Percentiles rank a stretch among this genome's conserved stretches.
phyloP scores from a whole-genome alignment of 1,140 invertebrate species.

The Hermetia illucens region DNA sequence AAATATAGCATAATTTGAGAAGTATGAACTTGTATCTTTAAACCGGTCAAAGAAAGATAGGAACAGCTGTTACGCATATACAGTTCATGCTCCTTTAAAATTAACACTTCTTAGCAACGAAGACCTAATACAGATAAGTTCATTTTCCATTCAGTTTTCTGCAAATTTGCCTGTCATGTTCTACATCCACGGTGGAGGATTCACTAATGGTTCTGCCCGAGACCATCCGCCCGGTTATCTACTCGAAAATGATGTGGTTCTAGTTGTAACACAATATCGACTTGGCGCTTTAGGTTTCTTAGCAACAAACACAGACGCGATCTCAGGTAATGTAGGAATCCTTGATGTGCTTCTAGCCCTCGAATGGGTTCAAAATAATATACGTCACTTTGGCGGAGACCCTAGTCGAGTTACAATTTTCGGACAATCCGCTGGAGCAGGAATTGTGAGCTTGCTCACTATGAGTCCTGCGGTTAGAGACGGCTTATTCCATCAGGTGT shows the following conservation, averaged over 20 bases:
- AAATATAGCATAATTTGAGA: too few species aligned
- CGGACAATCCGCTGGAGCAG: slow-evolving; percentile 24
- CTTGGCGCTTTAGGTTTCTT: slow-evolving; percentile 42
- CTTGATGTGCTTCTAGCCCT: slow-evolving; percentile 31
- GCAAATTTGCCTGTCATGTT: slow-evolving; percentile 23
- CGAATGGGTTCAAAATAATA: slow-evolving; percentile 47
- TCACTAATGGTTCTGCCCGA: slow-evolving; percentile 29
- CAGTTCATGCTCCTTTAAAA: too few species aligned
- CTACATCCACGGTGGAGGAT: slow-evolving; percentile 28
- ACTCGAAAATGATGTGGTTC: slow-evolving; percentile 55
- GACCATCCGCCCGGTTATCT: slow-evolving; percentile 57
- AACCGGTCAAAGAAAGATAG: too few species aligned
- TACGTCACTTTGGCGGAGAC: slow-evolving; percentile 49
- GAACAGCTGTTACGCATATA: too few species aligned
- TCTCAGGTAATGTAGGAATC: slow-evolving; percentile 24
- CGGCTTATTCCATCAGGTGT: slow-evolving; percentile 16
- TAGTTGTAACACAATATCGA: slow-evolving; percentile 70
- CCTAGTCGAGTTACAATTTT: slow-evolving; percentile 32
- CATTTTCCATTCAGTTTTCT: background rate
- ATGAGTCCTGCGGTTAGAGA: slow-evolving; percentile 18
- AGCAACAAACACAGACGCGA: slow-evolving; percentile 23
- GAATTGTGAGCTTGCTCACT: slow-evolving; percentile 18
- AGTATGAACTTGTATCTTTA: too few species aligned
- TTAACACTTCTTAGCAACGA: too few species aligned
- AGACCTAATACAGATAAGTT: too few species aligned